These are phyloP conservation scores for Drosophila nr. perissopoda DNA, from an alignment of 2,888 invertebrate species.

Conservation along the genomic window DNA sequence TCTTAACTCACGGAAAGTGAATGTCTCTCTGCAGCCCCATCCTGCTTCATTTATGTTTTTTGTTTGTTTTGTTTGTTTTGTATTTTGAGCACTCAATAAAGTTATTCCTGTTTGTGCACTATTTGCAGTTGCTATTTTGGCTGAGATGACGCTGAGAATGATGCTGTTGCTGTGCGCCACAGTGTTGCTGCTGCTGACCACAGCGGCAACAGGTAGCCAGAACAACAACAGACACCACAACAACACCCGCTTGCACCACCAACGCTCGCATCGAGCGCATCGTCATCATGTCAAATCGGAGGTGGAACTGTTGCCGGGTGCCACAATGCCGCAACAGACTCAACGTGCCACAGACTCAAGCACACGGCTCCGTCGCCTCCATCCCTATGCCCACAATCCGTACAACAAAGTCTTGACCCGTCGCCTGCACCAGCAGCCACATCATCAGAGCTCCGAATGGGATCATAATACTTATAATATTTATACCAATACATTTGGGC, in stretches of 20 bases:
- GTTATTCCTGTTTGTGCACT: slow-evolving; percentile 34
- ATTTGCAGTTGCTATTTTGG: slow-evolving; percentile 43
- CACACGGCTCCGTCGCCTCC: slow-evolving; percentile 72
- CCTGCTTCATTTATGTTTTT: slow-evolving; percentile 2
- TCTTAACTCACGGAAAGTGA: slow-evolving; percentile 36
- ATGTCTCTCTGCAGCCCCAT: slow-evolving; percentile 1
- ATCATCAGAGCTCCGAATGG: slow-evolving; percentile 63
- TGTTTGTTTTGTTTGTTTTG: slow-evolving; percentile 13
- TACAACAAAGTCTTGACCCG: slow-evolving; percentile 71
- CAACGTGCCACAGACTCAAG: slow-evolving; percentile 29
- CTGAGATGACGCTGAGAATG: slow-evolving; percentile 29
- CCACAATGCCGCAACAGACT: slow-evolving; percentile 38
- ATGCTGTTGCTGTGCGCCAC: slow-evolving; percentile 51
- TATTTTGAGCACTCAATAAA: slow-evolving; percentile 59
- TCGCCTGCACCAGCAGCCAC: slow-evolving; percentile 47
- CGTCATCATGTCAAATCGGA: slow-evolving; percentile 69
- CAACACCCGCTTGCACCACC: slow-evolving; percentile 43
- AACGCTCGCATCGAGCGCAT: slow-evolving; percentile 55
- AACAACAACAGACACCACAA: slow-evolving; percentile 25
- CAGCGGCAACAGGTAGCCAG: slow-evolving; percentile 54
- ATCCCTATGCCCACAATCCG: slow-evolving; percentile 63
- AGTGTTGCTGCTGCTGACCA: slow-evolving; percentile 43
- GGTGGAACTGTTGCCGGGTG: slow-evolving; percentile 72
- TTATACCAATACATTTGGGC: slow-evolving; percentile 77
- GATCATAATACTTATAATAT: slow-evolving; percentile 80